Evolutionary conservation across 1,140 invertebrate genomes (phyloP).

Genomic region (Parapsyche elsis): DNA sequence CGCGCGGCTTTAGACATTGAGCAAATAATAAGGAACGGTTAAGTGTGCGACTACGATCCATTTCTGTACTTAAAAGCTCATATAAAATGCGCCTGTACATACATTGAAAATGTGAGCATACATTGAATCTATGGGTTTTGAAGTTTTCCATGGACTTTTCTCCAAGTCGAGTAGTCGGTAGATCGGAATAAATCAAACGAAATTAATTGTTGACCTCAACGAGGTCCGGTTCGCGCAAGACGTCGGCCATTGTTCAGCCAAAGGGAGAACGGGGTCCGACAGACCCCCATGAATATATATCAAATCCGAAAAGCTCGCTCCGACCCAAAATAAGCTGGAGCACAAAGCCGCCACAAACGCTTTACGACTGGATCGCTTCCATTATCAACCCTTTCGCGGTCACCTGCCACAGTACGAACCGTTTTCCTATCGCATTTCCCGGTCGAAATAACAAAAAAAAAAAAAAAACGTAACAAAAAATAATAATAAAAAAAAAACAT

Average conservation of each 20-base stretch:
- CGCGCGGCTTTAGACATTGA: too few relatives aligned
- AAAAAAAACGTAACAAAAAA: not conserved
- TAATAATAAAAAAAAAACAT: not conserved
- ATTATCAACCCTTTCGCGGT: slow-evolving; percentile 29
- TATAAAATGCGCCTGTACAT: too few relatives aligned
- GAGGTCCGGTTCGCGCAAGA: not conserved
- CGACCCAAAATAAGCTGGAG: not conserved
- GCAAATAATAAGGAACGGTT: too few relatives aligned
- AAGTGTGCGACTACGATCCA: too few relatives aligned
- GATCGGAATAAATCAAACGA: slow-evolving; percentile 15
- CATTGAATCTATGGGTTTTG: too few relatives aligned
- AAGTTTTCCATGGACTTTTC: not conserved
- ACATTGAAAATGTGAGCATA: too few relatives aligned
- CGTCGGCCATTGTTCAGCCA: not conserved
- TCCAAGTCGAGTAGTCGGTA: not conserved
- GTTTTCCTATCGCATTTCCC: not conserved
- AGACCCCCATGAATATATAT: slow-evolving; percentile 35
- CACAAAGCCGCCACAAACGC: slow-evolving; percentile 22
- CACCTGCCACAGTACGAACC: not conserved
- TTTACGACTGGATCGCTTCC: not conserved
- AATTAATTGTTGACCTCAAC: slow-evolving; percentile 30
- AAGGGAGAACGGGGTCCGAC: not conserved
- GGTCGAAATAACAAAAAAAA: not conserved
- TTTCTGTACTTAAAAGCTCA: too few relatives aligned
- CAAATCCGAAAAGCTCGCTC: not conserved